Evolutionary conservation across 2,888 invertebrate genomes (phyloP).

Genomic region (Leptinotarsa tumamoca): DNA sequence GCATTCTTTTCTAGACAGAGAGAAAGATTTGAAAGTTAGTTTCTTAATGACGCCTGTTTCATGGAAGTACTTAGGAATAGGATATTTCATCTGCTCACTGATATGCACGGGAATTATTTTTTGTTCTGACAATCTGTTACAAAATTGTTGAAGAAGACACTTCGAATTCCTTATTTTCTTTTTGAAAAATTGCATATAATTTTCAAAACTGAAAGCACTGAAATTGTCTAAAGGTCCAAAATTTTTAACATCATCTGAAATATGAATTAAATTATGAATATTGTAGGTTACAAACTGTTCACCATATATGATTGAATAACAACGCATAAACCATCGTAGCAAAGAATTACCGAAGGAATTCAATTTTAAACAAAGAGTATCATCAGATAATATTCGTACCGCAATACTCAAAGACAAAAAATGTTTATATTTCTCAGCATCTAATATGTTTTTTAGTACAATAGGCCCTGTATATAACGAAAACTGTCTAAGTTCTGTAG

Average conservation of each 20-base stretch:
- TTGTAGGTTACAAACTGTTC: constrained; percentile 22
- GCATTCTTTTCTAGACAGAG: constrained; percentile 17
- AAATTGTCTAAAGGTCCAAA: constrained; percentile 22
- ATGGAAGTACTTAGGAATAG: constrained; percentile 1
- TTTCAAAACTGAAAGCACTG: constrained; percentile 27
- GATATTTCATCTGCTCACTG: neutral
- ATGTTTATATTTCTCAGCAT: constrained; percentile 21
- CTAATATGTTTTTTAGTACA: constrained; percentile 16
- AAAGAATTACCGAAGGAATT: constrained; percentile 1
- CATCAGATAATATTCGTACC: constrained; percentile 18
- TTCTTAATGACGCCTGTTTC: constrained; percentile 4
- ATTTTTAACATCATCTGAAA: constrained; percentile 11
- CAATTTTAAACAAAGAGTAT: neutral
- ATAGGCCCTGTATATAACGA: constrained; percentile 21
- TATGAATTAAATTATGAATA: constrained; percentile 24
- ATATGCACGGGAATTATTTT: neutral
- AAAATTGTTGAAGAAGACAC: constrained; percentile 16
- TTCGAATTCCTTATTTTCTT: constrained; percentile 22
- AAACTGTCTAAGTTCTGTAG: constrained; percentile 18
- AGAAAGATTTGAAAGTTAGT: constrained; percentile 19
- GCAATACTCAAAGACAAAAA: constrained; percentile 24
- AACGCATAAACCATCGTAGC: constrained; percentile 15
- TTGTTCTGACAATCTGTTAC: constrained; percentile 23
- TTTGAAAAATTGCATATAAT: constrained; percentile 21
- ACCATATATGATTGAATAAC: constrained; percentile 21